Evolutionary conservation across 2,888 invertebrate species (phyloP), one percentile per base, ranked within the genome.

Genomic region (Nemapogon koenigi): DNA sequence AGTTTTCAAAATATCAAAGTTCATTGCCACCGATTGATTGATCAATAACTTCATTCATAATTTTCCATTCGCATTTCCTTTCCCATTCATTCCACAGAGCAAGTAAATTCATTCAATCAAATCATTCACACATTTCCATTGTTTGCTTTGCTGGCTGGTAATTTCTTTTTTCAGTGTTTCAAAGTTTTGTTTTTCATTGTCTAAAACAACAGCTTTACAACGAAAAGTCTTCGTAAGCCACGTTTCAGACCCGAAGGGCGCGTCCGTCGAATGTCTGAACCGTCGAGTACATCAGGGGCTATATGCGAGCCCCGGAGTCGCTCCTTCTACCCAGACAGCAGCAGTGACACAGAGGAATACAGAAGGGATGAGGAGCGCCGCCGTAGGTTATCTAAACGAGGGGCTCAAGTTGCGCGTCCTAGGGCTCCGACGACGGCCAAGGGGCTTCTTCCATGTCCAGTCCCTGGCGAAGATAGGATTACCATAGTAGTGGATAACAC

Each of bases 401-500:
- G 66, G 55, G 62, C 66, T 11, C 62, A 62, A 7, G 57, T 49
- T 44, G 51, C 68, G 25, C 55, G 75, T 35, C 47, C 53, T 28
- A 53, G 70, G 19, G 49, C 56, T 16, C 59, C 63, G 1, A 57
- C 50, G 10, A 3, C 47, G 54, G 31, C 52, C 38, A 43, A 59
- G 46, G 42, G 49, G 49, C 59, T 75, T 75, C 56, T 75, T 46
- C 60, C 69, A 40, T 68, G 81, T 50, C 63, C 72, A 57, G 59
- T 61, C 1, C 69, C 76, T 1, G 73, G 75, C 0, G 89, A 90
- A 39, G 93, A 93, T 50, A 78, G 91, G 41, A 90, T 97, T 38
- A 94, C 94, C 2, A 81, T 99, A 35, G 89, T 98, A n/a, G 98
- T 99, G 10, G 98, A 99, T 59, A 94, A 93, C 54, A 97, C 97